Evolutionary conservation across 2,113 vertebrate genomes (phyloP).

Genomic region (Calidris pygmaea): DNA sequence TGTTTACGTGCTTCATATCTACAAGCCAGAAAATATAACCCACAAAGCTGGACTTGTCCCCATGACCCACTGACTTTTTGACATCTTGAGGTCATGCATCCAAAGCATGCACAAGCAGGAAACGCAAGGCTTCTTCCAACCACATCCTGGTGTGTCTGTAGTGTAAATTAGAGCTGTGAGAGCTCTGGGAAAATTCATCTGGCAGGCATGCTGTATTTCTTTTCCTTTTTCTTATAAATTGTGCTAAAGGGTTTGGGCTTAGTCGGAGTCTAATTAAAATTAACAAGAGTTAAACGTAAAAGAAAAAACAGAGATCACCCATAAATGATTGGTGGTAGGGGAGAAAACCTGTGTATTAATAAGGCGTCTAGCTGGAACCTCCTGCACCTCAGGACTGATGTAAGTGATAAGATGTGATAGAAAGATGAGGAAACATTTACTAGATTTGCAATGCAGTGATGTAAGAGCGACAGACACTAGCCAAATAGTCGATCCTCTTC

Average conservation of each 20-base stretch:
- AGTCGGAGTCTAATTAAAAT: slow-evolving; percentile 25
- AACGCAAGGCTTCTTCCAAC: slow-evolving; percentile 48
- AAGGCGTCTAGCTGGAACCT: background rate
- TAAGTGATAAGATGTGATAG: background rate
- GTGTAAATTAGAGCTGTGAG: slow-evolving; percentile 53
- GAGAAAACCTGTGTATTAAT: background rate
- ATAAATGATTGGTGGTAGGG: background rate
- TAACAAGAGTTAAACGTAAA: background rate
- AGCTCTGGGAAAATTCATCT: slow-evolving; percentile 62
- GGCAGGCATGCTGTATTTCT: slow-evolving; percentile 31
- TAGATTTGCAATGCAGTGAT: background rate
- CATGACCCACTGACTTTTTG: slow-evolving; percentile 57
- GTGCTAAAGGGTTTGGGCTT: background rate
- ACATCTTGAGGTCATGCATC: slow-evolving; percentile 58
- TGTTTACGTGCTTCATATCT: slow-evolving; percentile 54
- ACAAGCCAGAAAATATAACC: slow-evolving; percentile 34
- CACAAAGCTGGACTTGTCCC: slow-evolving; percentile 28
- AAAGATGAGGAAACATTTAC: background rate
- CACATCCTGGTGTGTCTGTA: slow-evolving; percentile 58
- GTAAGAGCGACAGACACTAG: background rate
- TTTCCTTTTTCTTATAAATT: slow-evolving; percentile 45
- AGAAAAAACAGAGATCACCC: background rate
- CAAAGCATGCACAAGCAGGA: slow-evolving; percentile 64
- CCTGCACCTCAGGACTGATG: background rate
- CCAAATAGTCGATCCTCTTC: background rate